Percentiles rank a stretch among this genome's conserved stretches.
phyloP scores from a whole-genome alignment of 2,797 vertebrate species.

The Trachurus trachurus region DNA sequence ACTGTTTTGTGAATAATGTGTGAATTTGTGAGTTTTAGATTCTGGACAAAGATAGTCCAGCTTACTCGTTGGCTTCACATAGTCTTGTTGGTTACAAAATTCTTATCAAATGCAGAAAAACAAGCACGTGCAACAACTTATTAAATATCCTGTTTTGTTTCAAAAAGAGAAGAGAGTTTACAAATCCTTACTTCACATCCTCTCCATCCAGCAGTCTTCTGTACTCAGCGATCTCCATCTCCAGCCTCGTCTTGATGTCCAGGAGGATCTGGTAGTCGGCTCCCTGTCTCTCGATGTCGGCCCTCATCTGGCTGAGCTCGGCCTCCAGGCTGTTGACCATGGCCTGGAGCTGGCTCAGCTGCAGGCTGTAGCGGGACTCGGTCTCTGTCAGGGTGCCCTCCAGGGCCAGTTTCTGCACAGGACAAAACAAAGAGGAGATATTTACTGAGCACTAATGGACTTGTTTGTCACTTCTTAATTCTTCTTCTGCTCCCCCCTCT shows the following conservation, averaged over 20 bases:
- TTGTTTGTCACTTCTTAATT: neutral
- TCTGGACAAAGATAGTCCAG: no score
- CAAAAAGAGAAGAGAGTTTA: neutral
- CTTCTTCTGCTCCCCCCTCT: neutral
- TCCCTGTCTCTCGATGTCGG: slow-evolving; percentile 82
- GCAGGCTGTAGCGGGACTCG: slow-evolving; percentile 82
- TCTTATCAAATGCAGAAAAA: neutral
- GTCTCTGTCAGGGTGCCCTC: slow-evolving; percentile 88
- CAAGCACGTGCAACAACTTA: no score
- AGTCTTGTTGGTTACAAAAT: neutral
- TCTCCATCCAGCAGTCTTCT: slow-evolving; percentile 88
- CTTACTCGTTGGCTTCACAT: neutral
- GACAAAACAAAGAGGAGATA: neutral
- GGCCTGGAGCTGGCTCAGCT: slow-evolving; percentile 84
- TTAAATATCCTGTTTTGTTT: no score
- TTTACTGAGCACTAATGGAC: neutral
- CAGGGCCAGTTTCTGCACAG: slow-evolving; percentile 87
- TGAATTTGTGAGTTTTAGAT: no score
- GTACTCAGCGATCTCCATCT: slow-evolving; percentile 91
- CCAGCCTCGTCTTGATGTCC: slow-evolving; percentile 86
- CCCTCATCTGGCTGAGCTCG: slow-evolving; percentile 79
- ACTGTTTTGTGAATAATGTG: no score
- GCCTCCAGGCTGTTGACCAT: slow-evolving; percentile 79
- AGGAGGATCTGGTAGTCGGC: slow-evolving; percentile 84
- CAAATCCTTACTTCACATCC: slow-evolving; percentile 21